Evolutionary conservation across 2,888 invertebrate genomes (phyloP).

Genomic region (Alitta virens): DNA sequence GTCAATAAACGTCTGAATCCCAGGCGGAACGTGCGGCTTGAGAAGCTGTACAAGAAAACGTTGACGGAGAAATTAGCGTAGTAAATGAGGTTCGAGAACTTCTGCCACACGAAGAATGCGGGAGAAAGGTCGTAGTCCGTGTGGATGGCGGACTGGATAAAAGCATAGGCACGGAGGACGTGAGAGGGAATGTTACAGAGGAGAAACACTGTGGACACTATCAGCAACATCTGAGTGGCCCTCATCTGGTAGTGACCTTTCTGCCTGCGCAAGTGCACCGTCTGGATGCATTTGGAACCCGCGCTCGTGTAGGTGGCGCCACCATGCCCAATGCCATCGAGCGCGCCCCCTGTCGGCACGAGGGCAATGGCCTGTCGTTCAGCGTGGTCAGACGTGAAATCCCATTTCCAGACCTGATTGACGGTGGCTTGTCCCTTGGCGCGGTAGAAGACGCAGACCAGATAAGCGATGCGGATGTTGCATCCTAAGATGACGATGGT

Average conservation of each 20-base stretch:
- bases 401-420: slow-evolving; percentile 8
- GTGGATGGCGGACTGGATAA: slow-evolving; percentile 1
- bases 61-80: background rate
- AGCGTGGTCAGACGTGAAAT: slow-evolving; percentile 5
- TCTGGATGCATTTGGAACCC: too few relatives aligned
- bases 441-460: slow-evolving; percentile 16
- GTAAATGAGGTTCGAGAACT: slow-evolving; percentile 8
- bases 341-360: too few relatives aligned
- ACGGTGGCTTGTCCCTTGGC: background rate
- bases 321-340: background rate
- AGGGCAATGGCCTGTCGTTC: background rate
- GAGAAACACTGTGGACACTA: slow-evolving; percentile 25
- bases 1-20: background rate
- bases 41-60: background rate
- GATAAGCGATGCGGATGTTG: slow-evolving; percentile 11
- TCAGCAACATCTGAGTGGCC: slow-evolving; percentile 24
- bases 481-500: background rate
- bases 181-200: slow-evolving; percentile 26
- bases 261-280: background rate
- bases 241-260: slow-evolving; percentile 18
- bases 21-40: background rate
- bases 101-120: slow-evolving; percentile 7
- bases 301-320: background rate
- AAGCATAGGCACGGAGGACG: slow-evolving; percentile 12
- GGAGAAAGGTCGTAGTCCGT: slow-evolving; percentile 6